Conservation (phyloP, 2,113 vertebrate genomes). For the Catharus fuscescens region DNA sequence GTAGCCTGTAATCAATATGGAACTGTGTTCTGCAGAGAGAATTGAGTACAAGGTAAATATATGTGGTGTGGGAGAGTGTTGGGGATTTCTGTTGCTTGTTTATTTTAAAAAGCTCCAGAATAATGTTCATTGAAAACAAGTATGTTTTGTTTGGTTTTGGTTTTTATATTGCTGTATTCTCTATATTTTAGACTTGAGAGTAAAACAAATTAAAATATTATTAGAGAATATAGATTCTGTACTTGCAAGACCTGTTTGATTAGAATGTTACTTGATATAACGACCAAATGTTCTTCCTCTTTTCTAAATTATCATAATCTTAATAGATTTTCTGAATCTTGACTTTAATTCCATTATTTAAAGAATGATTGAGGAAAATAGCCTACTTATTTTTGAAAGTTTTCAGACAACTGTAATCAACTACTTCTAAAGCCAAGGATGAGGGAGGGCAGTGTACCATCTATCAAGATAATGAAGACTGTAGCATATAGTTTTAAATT, state of each 20-base stretch:
- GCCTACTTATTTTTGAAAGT: not conserved
- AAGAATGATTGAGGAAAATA: not conserved
- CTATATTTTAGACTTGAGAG: not conserved
- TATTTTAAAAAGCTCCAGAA: not conserved
- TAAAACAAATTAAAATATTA: not conserved
- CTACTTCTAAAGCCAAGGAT: not conserved
- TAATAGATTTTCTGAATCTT: not conserved
- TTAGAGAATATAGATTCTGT: not conserved
- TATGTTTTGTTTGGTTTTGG: not conserved
- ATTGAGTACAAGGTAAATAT: not conserved
- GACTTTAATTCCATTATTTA: not conserved
- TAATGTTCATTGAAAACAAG: not conserved
- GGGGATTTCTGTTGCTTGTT: not conserved
- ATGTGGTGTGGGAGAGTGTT: rapidly evolving
- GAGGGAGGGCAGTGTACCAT: not conserved
- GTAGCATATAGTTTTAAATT: not conserved
- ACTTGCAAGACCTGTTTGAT: not conserved
- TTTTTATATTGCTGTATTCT: not conserved
- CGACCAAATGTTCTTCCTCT: not conserved
- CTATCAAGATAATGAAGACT: not conserved
- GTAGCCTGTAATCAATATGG: not conserved
- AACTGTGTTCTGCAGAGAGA: not conserved
- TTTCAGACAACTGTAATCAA: not conserved
- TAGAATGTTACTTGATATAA: not conserved
- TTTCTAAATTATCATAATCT: not conserved